A percentile compares a stretch with the other conserved stretches of the same genome.
Evolutionary conservation across 2,888 invertebrate genomes (phyloP).

Genomic region (Hirtodrosophila duncani): DNA sequence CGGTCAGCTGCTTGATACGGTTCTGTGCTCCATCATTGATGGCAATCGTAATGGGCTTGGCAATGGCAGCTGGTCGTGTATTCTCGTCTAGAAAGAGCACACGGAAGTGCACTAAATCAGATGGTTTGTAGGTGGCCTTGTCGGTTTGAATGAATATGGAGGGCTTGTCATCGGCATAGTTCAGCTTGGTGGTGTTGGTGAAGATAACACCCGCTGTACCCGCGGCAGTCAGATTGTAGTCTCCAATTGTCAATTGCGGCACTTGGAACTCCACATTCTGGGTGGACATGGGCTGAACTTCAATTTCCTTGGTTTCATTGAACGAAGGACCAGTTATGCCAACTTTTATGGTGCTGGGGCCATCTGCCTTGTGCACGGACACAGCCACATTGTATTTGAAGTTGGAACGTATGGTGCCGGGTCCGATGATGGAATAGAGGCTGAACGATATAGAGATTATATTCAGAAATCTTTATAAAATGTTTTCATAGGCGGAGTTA

Average conservation of each 20-base stretch:
- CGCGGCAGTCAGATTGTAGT: conserved; percentile 69
- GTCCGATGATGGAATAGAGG: conserved; percentile 87
- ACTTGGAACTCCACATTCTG: conserved; percentile 86
- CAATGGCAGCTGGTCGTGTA: conserved; percentile 81
- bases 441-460: conserved; percentile 38
- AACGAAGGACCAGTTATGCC: conserved; percentile 86
- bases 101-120: conserved; percentile 87
- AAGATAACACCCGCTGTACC: conserved; percentile 87
- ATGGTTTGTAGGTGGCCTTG: conserved; percentile 93
- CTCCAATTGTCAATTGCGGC: conserved; percentile 60
- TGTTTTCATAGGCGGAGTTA: background rate
- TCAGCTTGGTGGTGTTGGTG: conserved; percentile 84
- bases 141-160: conserved; percentile 94
- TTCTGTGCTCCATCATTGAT: conserved; percentile 85
- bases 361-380: conserved; percentile 78
- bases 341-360: conserved; percentile 81
- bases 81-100: conserved; percentile 86
- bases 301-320: conserved; percentile 84
- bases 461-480: background rate
- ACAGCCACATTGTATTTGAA: conserved; percentile 91
- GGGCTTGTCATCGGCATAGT: conserved; percentile 83
- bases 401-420: conserved; percentile 89
- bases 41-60: conserved; percentile 65
- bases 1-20: conserved; percentile 88
- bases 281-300: conserved; percentile 85